Percentiles rank a stretch among this genome's conserved stretches.
Conservation (phyloP, 1,140 invertebrate species). For the Temnothorax nylanderi region DNA sequence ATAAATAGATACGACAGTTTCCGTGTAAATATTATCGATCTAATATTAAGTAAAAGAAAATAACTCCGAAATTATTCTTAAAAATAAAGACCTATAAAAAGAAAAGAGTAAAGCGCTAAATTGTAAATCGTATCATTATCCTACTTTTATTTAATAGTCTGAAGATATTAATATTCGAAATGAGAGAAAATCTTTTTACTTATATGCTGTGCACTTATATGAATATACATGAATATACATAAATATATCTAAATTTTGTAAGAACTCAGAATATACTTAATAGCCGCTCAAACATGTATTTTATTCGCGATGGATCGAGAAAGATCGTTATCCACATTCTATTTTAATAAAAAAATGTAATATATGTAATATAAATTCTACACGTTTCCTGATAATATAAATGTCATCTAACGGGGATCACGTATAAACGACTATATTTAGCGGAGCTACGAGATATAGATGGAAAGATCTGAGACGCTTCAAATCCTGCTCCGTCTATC, state of each 20-base stretch:
- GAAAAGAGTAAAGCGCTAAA: not conserved
- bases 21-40: not conserved
- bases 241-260: not conserved
- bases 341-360: not conserved
- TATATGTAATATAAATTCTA: not conserved
- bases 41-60: not conserved
- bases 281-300: not conserved
- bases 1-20: too few species aligned
- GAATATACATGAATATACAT: not conserved
- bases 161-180: not conserved
- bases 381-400: not conserved
- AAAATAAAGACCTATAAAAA: not conserved
- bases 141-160: not conserved
- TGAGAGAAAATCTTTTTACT: not conserved
- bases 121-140: not conserved
- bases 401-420: not conserved
- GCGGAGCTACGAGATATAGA: not conserved
- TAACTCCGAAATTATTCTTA: not conserved
- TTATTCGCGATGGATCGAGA: not conserved
- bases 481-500: not conserved
- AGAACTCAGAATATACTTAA: not conserved
- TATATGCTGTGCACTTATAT: too few species aligned
- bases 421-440: constrained; percentile 21
- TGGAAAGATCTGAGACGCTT: not conserved
- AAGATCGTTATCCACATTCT: not conserved